A percentile compares a stretch with the other conserved stretches of the same genome.
Conservation (phyloP, 1,140 invertebrate genomes). For the Drosophila equinoxialis region DNA sequence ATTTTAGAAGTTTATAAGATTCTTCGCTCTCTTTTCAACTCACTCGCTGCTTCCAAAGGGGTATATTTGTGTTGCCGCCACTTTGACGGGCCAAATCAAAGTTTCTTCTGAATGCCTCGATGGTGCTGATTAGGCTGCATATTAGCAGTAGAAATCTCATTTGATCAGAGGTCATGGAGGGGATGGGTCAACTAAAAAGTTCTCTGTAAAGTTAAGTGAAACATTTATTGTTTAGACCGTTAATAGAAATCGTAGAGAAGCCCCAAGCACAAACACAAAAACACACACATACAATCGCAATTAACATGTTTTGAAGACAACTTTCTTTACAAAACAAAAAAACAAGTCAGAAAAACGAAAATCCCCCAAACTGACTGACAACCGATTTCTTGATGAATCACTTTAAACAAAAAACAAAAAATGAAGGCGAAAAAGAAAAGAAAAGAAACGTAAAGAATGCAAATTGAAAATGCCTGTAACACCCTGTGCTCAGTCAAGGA, state of each 20-base stretch:
- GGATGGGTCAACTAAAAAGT: neutral
- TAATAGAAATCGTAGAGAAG: constrained; percentile 48
- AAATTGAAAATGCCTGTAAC: constrained; percentile 35
- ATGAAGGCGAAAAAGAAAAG: neutral
- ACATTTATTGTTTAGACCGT: constrained; percentile 14
- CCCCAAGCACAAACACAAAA: neutral
- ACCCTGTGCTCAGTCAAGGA: neutral
- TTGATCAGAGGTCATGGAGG: neutral
- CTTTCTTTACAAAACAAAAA: constrained; percentile 56
- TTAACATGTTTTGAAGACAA: constrained; percentile 72
- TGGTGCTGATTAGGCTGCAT: neutral
- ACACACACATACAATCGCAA: constrained; percentile 43
- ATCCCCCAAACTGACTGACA: constrained; percentile 15
- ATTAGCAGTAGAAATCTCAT: constrained; percentile 30
- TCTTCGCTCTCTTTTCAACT: constrained; percentile 28
- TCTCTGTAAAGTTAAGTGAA: neutral
- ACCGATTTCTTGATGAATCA: constrained; percentile 55
- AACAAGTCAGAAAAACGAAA: constrained; percentile 6
- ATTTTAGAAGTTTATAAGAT: too few species aligned
- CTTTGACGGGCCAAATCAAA: constrained; percentile 65
- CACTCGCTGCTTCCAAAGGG: constrained; percentile 92
- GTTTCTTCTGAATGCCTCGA: constrained; percentile 38
- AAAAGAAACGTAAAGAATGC: constrained; percentile 33
- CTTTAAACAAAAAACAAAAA: constrained; percentile 3
- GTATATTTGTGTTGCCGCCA: constrained; percentile 84